Percentiles rank a stretch among this genome's conserved stretches.
These are phyloP conservation scores for Parthenolecanium corni DNA, from an alignment of 2,888 invertebrate species.

Conservation along the genomic window DNA sequence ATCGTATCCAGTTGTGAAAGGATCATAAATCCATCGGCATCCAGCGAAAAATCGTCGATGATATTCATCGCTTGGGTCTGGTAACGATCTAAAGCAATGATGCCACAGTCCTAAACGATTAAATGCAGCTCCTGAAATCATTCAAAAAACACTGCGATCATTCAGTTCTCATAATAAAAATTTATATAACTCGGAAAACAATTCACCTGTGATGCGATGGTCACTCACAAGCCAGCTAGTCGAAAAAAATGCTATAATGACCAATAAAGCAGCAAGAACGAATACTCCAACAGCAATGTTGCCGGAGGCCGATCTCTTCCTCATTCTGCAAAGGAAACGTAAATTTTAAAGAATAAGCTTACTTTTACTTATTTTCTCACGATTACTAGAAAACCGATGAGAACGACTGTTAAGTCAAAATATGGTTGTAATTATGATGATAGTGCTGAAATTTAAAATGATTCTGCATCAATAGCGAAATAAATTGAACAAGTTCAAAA, in stretches of 20 bases:
- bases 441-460: no score
- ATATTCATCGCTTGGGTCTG: constrained; percentile 61
- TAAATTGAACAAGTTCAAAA: no score
- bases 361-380: constrained; percentile 53
- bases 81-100: constrained; percentile 83
- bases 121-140: constrained; percentile 56
- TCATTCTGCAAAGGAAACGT: constrained; percentile 37
- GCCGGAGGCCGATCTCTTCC: constrained; percentile 68
- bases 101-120: constrained; percentile 87
- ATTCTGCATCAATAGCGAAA: no score
- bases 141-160: not conserved
- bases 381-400: constrained; percentile 90
- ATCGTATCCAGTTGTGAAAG: constrained; percentile 83
- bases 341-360: not conserved
- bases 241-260: constrained; percentile 81
- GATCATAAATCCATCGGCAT: constrained; percentile 93
- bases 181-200: not conserved
- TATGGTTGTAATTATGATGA: no score
- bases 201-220: constrained; percentile 55
- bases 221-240: constrained; percentile 92
- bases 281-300: constrained; percentile 74
- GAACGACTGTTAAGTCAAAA: no score
- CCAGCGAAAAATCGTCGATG: constrained; percentile 82
- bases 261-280: constrained; percentile 65
- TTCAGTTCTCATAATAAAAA: not conserved